Conservation (phyloP, 2,797 vertebrate genomes). For the Crossoptilon crossoptilon region DNA sequence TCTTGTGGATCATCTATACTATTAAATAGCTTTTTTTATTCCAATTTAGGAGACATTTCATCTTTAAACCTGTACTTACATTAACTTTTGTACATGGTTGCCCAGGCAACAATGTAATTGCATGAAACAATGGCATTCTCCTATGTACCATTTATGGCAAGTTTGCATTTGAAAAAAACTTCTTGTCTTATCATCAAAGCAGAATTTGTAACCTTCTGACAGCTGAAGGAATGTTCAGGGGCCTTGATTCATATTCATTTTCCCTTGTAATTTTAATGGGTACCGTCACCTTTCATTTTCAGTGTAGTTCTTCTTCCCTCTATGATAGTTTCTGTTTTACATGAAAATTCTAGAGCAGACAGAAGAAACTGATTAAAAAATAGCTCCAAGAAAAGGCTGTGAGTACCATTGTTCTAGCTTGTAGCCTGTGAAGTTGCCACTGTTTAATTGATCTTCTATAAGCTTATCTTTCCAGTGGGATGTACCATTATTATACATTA, state of each 20-base stretch:
- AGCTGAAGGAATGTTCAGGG: conserved; percentile 70
- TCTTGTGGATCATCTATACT: conserved; percentile 50
- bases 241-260: conserved; percentile 69
- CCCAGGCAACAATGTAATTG: conserved; percentile 81
- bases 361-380: conserved; percentile 59
- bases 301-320: conserved; percentile 13
- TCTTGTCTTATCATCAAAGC: conserved; percentile 75
- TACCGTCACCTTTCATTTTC: conserved; percentile 67
- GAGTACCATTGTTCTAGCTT: conserved; percentile 63
- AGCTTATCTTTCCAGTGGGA: conserved; percentile 80
- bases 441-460: conserved; percentile 79
- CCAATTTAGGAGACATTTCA: conserved; percentile 71
- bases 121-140: conserved; percentile 81
- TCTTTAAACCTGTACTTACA: conserved; percentile 79
- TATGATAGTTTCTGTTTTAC: conserved; percentile 47
- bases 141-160: conserved; percentile 70
- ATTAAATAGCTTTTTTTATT: conserved; percentile 62
- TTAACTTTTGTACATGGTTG: conserved; percentile 80
- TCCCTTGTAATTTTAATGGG: conserved; percentile 72
- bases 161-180: conserved; percentile 74
- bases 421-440: conserved; percentile 76
- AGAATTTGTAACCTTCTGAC: conserved; percentile 74
- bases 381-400: conserved; percentile 63
- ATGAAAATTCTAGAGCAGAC: conserved; percentile 55
- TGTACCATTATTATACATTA: conserved; percentile 81